These are phyloP conservation scores for Tipula confusa DNA, from an alignment of 2,888 invertebrate genomes.

Conservation along the genomic window DNA sequence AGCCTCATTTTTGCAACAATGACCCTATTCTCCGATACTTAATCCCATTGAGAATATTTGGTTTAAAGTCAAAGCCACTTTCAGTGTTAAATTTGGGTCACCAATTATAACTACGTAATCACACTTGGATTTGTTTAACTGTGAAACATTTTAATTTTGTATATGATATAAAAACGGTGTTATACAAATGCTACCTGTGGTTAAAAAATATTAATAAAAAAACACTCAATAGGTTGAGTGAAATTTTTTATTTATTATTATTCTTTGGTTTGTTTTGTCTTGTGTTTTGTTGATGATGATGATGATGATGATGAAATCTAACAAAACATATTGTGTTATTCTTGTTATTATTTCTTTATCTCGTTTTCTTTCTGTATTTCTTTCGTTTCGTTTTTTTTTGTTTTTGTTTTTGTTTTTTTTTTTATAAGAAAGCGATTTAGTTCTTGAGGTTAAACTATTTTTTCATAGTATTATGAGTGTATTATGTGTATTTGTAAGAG, in stretches of 20 bases:
- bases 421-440: constrained; percentile 12
- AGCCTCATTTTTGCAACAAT: too few species aligned
- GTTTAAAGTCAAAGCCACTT: too few species aligned
- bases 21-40: too few species aligned
- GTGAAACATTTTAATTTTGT: too few species aligned
- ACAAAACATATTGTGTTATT: constrained; percentile 9
- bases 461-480: background rate
- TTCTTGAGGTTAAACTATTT: constrained; percentile 25
- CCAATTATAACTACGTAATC: too few species aligned
- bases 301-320: background rate
- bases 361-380: background rate
- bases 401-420: background rate
- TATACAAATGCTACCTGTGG: background rate
- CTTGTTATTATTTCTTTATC: background rate
- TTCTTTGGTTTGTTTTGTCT: constrained; percentile 12
- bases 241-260: background rate
- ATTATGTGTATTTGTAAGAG: background rate
- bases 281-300: background rate
- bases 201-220: background rate
- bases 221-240: constrained; percentile 7
- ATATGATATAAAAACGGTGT: background rate
- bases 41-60: too few species aligned
- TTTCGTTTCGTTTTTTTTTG: too few species aligned
- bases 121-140: too few species aligned
- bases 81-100: too few species aligned